Evolutionary conservation across 2,888 invertebrate genomes (phyloP).

Genomic region (Asteroscopus sphinx): DNA sequence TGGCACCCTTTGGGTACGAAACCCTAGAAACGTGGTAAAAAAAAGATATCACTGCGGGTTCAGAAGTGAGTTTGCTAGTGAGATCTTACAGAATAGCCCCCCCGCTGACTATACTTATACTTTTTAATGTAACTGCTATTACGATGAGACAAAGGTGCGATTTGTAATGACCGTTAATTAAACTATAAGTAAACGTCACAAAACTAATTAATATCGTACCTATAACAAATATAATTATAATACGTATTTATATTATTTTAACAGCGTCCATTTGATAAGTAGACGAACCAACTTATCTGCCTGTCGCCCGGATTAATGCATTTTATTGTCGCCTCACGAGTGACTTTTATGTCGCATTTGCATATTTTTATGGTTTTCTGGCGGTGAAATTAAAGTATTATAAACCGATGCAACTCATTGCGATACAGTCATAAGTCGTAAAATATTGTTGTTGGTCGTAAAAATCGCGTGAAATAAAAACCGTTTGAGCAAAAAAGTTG

Average conservation of each 20-base stretch:
- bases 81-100: no score
- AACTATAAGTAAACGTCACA: not conserved
- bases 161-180: constrained; percentile 2
- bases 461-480: constrained; percentile 84
- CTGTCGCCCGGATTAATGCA: constrained; percentile 68
- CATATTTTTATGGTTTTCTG: constrained; percentile 88
- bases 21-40: no score
- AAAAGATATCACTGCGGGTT: no score
- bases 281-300: constrained; percentile 48
- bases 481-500: constrained; percentile 80
- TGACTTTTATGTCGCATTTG: constrained; percentile 85
- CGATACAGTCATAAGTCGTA: constrained; percentile 83
- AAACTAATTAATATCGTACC: constrained; percentile 17
- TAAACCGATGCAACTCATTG: constrained; percentile 83
- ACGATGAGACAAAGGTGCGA: constrained; percentile 17
- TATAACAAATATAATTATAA: constrained; percentile 14
- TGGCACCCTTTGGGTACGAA: no score
- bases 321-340: constrained; percentile 76
- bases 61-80: no score
- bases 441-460: constrained; percentile 85
- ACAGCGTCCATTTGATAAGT: constrained; percentile 46
- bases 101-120: not conserved
- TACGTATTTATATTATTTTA: constrained; percentile 30
- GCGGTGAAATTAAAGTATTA: constrained; percentile 89
- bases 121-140: constrained; percentile 21